A percentile compares a stretch with the other conserved stretches of the same genome.
Conservation (phyloP, 2,113 vertebrate genomes). For the Psettodes erumei region DNA sequence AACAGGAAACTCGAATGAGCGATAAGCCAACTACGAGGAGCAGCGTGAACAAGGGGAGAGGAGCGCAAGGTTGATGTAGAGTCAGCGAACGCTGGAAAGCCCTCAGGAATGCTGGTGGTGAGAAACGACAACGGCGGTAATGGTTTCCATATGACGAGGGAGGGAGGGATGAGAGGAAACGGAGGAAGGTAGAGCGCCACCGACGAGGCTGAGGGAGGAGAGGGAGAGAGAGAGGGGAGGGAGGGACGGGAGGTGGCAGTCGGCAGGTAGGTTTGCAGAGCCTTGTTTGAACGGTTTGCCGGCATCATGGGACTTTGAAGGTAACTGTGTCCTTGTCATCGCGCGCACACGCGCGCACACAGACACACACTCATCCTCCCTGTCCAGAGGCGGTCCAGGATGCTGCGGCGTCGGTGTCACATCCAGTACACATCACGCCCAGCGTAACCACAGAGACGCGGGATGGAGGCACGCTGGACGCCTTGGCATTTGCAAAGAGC, state of each 20-base stretch:
- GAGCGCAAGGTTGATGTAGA: conserved; percentile 71
- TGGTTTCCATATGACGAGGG: conserved; percentile 72
- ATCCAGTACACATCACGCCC: conserved; percentile 77
- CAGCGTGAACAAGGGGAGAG: conserved; percentile 56
- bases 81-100: conserved; percentile 71
- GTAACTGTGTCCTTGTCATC: conserved; percentile 81
- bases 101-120: conserved; percentile 74
- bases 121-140: conserved; percentile 72
- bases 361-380: conserved; percentile 33
- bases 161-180: conserved; percentile 30
- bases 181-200: conserved; percentile 25
- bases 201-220: neutral
- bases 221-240: conserved; percentile 37
- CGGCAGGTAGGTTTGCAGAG: conserved; percentile 61
- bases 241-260: conserved; percentile 48
- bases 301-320: conserved; percentile 80
- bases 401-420: conserved; percentile 79
- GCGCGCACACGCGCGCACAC: conserved; percentile 28
- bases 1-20: neutral
- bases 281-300: conserved; percentile 65
- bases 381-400: conserved; percentile 74
- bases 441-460: conserved; percentile 66
- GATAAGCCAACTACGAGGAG: conserved; percentile 46
- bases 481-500: conserved; percentile 69
- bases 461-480: conserved; percentile 67